Percentiles rank a stretch among this genome's conserved stretches.
Conservation (phyloP, 1,140 invertebrate species). For the Rhyzopertha dominica region DNA sequence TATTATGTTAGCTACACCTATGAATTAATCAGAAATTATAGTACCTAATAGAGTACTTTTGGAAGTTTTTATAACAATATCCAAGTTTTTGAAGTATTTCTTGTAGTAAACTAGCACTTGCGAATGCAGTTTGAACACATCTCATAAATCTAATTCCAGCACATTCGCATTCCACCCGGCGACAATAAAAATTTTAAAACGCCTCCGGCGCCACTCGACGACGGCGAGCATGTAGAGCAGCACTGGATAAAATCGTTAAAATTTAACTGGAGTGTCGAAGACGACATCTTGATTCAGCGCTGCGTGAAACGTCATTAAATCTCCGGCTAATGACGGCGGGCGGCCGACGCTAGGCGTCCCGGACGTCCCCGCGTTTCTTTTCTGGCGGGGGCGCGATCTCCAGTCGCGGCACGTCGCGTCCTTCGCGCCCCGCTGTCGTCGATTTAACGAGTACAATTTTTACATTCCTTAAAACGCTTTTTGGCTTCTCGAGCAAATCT, state of each 20-base stretch:
- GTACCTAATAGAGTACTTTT: too few species aligned
- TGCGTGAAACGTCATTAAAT: constrained; percentile 27
- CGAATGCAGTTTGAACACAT: too few species aligned
- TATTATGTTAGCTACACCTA: too few species aligned
- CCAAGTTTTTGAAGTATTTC: too few species aligned
- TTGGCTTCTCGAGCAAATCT: constrained; percentile 29
- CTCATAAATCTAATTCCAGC: too few species aligned
- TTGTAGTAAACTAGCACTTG: too few species aligned
- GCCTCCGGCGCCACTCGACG: too few species aligned
- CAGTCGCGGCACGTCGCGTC: constrained; percentile 1
- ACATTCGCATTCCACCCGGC: too few species aligned
- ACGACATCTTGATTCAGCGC: constrained; percentile 21
- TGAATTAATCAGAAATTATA: too few species aligned
- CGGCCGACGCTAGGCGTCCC: constrained; percentile 7
- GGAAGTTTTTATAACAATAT: too few species aligned
- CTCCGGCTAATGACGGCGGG: constrained; percentile 21
- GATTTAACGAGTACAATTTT: constrained; percentile 23
- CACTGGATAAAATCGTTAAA: constrained; percentile 23
- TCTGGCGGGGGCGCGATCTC: neutral
- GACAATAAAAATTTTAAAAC: too few species aligned
- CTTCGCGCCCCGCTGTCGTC: constrained; percentile 3
- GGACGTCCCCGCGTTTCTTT: constrained; percentile 8
- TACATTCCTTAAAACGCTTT: constrained; percentile 28
- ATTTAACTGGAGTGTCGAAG: constrained; percentile 24
- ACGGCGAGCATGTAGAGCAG: too few species aligned